phyloP scores from a whole-genome alignment of 2,888 invertebrate genomes.

The Macropis europaea region DNA sequence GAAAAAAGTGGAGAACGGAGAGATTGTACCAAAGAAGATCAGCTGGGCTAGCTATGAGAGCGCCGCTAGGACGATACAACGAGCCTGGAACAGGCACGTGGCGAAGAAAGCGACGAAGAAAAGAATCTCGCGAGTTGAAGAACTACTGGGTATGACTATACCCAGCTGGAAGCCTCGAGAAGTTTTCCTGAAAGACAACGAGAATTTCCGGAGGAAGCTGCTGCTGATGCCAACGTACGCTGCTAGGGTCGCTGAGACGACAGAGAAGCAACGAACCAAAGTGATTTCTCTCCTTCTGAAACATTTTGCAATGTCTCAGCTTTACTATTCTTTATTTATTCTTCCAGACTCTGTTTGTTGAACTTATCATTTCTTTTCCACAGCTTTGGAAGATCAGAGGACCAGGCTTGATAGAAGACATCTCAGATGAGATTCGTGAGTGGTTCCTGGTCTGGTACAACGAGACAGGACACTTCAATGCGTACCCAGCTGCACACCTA shows the following conservation, averaged over 20 bases:
- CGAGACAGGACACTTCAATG: slow-evolving; percentile 84
- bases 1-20: slow-evolving; percentile 44
- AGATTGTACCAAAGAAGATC: slow-evolving; percentile 42
- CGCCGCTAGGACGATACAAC: slow-evolving; percentile 79
- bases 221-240: slow-evolving; percentile 79
- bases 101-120: slow-evolving; percentile 78
- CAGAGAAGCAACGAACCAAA: slow-evolving; percentile 51
- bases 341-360: not conserved
- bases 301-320: not conserved
- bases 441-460: slow-evolving; percentile 88
- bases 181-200: slow-evolving; percentile 80
- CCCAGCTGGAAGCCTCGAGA: slow-evolving; percentile 80
- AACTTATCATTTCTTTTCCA: not conserved
- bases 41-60: slow-evolving; percentile 31
- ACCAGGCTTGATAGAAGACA: slow-evolving; percentile 86
- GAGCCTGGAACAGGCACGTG: slow-evolving; percentile 80
- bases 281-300: slow-evolving; percentile 44
- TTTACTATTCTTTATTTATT: not conserved
- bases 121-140: slow-evolving; percentile 79
- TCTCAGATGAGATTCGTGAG: slow-evolving; percentile 87
- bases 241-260: slow-evolving; percentile 78
- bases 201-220: slow-evolving; percentile 62
- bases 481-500: slow-evolving; percentile 86
- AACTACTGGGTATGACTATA: slow-evolving; percentile 83
- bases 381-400: slow-evolving; percentile 64